Base-by-base conservation (phyloP, 2,113 vertebrate species). In the Glaucidium brasilianum region DNA sequence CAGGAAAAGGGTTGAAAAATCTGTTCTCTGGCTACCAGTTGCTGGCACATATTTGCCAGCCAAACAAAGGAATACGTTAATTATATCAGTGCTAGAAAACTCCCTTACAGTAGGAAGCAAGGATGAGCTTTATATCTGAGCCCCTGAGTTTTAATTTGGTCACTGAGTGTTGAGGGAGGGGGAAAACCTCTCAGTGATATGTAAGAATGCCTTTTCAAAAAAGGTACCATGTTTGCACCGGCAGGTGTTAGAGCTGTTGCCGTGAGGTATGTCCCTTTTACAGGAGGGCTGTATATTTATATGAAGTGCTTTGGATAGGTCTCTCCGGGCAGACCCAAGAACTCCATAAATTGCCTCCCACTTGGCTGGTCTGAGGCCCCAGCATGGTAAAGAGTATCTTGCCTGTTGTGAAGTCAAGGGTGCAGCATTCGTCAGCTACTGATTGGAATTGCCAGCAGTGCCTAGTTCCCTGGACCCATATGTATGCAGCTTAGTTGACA, bases 111-210 rank as follows among this genome's bases (percentile, higher is more conserved):
- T 19, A 64, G 74, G 45, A 83, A 85, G 58, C 18, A 29, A 53
- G 58, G 47, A 35, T 62, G 59, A 86, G 29, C 53, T 77, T 86
- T 32, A 3, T 39, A 12, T 34, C 25, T n/a, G 74, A 72, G 58
- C 25, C 53, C 4, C n/a, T 32, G 63, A 52, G 22, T 69, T 74
- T 55, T 52, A 52, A 21, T 84, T 49, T 71, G 30, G 41, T 64
- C 41, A 20, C 39, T 2, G 62, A 29, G 52, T 1, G 4, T 19
- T 7, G 4, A 1, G 10, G 21, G 7, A 8, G 9, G 2, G 7
- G 12, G 15, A 25, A 32, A 39, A 56, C 26, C n/a, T 14, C 9
- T 73, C 30, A 23, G 30, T 41, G 73, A 9, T 27, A 7, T 0
- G 2, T 13, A 20, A 59, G 21, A 32, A 59, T 66, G 60, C 22